Evolutionary conservation across 2,113 vertebrate species (phyloP).

Genomic region (Pygoscelis antarcticus): DNA sequence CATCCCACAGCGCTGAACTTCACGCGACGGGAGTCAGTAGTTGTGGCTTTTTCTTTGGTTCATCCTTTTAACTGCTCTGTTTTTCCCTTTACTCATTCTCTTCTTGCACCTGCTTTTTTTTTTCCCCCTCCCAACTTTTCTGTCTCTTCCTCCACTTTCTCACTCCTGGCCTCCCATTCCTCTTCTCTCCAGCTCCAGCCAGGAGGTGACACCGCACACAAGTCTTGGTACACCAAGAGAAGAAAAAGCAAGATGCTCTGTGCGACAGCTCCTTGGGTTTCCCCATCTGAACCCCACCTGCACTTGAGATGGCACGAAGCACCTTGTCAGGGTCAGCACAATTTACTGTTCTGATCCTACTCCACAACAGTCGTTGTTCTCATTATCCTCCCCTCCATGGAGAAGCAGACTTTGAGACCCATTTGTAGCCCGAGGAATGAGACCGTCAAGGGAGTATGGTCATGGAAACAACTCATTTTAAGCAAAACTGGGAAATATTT

Average conservation of each 20-base stretch:
- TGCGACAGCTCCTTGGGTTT: background rate
- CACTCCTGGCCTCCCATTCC: background rate
- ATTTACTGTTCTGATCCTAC: background rate
- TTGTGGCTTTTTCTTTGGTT: background rate
- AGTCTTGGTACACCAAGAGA: background rate
- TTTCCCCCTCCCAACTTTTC: background rate
- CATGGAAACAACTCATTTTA: conserved; percentile 32
- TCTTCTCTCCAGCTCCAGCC: background rate
- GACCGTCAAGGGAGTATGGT: background rate
- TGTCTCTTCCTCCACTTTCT: background rate
- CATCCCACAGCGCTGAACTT: background rate
- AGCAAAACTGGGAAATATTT: background rate
- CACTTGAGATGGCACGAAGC: background rate
- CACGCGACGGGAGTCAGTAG: background rate
- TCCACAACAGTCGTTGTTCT: background rate
- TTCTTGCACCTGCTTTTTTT: background rate
- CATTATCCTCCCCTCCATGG: background rate
- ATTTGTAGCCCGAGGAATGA: conserved; percentile 6
- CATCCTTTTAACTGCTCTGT: fast-evolving
- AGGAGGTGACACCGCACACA: background rate
- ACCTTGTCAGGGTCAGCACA: background rate
- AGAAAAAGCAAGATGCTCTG: background rate
- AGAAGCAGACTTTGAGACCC: background rate
- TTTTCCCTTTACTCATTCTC: background rate
- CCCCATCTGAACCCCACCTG: background rate